Evolutionary conservation across 2,113 vertebrate genomes (phyloP).

Genomic region (Anguilla japonica): DNA sequence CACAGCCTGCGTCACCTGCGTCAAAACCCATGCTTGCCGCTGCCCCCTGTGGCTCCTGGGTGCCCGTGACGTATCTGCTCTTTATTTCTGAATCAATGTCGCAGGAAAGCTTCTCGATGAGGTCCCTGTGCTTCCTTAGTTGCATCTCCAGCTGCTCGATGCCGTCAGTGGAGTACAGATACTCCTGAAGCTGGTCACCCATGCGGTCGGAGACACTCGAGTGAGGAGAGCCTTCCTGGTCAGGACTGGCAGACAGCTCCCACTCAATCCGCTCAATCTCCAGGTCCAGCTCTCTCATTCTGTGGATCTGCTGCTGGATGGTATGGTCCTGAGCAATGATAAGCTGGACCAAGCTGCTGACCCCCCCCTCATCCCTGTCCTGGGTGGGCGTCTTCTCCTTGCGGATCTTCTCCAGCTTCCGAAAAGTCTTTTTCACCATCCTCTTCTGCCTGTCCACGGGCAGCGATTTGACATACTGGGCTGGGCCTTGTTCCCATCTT

Average conservation of each 20-base stretch:
- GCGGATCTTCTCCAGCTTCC: constrained; percentile 89
- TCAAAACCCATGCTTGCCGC: constrained; percentile 22
- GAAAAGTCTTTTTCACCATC: constrained; percentile 89
- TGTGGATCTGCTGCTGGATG: constrained; percentile 86
- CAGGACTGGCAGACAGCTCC: constrained; percentile 62
- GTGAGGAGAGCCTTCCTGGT: constrained; percentile 68
- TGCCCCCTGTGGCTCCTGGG: constrained; percentile 44
- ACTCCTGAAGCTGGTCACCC: constrained; percentile 65
- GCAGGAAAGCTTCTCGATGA: constrained; percentile 78
- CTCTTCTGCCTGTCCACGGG: constrained; percentile 87
- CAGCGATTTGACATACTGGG: constrained; percentile 78
- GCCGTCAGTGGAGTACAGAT: constrained; percentile 67
- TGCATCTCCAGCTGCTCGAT: constrained; percentile 78
- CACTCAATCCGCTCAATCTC: constrained; percentile 81
- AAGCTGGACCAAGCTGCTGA: constrained; percentile 84
- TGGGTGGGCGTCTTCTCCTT: constrained; percentile 63
- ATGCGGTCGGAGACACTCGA: constrained; percentile 42
- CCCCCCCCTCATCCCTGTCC: constrained; percentile 71
- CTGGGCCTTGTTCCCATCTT: constrained; percentile 73
- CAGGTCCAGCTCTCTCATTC: constrained; percentile 82
- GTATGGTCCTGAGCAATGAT: constrained; percentile 91
- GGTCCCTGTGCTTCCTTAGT: constrained; percentile 73
- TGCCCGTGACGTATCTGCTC: constrained; percentile 33
- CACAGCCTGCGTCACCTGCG: constrained; percentile 39
- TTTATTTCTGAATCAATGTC: constrained; percentile 84